These are phyloP conservation scores for Oncorhynchus tshawytscha DNA, from an alignment of 2,113 vertebrate genomes.

Conservation along the genomic window DNA sequence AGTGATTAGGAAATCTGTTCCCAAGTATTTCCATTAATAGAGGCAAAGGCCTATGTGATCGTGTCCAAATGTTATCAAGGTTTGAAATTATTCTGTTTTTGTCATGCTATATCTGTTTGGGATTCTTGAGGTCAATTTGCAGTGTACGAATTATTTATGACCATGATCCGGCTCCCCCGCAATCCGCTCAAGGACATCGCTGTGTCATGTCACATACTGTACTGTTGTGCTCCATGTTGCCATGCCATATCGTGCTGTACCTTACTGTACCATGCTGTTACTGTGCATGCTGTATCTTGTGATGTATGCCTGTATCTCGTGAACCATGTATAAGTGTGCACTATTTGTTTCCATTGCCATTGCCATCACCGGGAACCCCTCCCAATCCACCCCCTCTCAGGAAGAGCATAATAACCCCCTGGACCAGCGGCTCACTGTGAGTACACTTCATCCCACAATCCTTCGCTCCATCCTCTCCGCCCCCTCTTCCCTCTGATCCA, in stretches of 20 bases:
- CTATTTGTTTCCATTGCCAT: constrained; percentile 64
- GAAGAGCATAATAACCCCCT: constrained; percentile 88
- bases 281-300: constrained; percentile 45
- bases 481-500: constrained; percentile 4
- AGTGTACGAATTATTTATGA: too few relatives aligned
- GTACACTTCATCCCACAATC: constrained; percentile 68
- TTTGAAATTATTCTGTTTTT: neutral
- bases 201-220: neutral
- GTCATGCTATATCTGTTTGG: too few relatives aligned
- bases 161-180: too few relatives aligned
- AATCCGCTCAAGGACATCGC: too few relatives aligned
- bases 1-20: too few relatives aligned
- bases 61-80: too few relatives aligned
- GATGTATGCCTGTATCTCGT: constrained; percentile 55
- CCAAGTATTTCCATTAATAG: too few relatives aligned
- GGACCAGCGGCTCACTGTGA: constrained; percentile 94
- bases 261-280: constrained; percentile 32
- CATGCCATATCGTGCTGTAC: neutral
- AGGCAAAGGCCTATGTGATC: too few relatives aligned
- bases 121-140: too few relatives aligned
- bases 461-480: constrained; percentile 38
- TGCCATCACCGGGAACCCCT: constrained; percentile 50
- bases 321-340: constrained; percentile 52
- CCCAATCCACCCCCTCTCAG: constrained; percentile 57
- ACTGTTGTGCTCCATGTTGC: neutral